These are phyloP conservation scores for Pionites leucogaster DNA, from an alignment of 2,113 vertebrate genomes.

Conservation along the genomic window DNA sequence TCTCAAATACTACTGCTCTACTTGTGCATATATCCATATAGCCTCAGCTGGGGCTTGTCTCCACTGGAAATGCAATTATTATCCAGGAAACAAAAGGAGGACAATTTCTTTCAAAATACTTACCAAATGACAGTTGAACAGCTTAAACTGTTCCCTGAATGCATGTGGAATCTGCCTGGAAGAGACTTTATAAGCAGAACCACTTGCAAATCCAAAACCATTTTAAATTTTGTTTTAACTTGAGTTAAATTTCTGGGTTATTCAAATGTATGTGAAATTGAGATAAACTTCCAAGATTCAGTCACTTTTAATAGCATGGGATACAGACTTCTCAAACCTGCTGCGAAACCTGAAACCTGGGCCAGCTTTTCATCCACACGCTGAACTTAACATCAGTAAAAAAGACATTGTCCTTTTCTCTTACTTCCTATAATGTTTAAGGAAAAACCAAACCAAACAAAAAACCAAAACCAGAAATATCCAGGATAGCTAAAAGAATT, in stretches of 20 bases:
- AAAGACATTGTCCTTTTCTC: background rate
- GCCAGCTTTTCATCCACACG: constrained; percentile 24
- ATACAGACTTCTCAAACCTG: constrained; percentile 51
- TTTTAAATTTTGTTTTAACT: background rate
- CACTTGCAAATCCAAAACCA: background rate
- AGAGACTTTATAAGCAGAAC: constrained; percentile 5
- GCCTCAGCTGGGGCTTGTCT: background rate
- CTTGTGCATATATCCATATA: background rate
- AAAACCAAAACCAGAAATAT: background rate
- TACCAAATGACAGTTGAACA: background rate
- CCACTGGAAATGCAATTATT: background rate
- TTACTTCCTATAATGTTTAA: background rate
- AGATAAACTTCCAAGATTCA: constrained; percentile 52
- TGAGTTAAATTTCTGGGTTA: constrained; percentile 26
- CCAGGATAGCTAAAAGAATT: background rate
- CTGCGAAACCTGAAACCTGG: constrained; percentile 37
- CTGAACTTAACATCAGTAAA: background rate
- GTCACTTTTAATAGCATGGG: constrained; percentile 55
- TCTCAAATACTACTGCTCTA: background rate
- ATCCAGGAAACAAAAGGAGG: background rate
- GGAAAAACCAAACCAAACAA: background rate
- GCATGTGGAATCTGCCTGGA: background rate
- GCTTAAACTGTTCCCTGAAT: background rate
- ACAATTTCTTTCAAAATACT: background rate
- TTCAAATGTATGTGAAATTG: constrained; percentile 50